Percentiles rank a stretch among this genome's conserved stretches.
phyloP scores from a whole-genome alignment of 2,797 vertebrate species.

The Arrhamphus sclerolepis region DNA sequence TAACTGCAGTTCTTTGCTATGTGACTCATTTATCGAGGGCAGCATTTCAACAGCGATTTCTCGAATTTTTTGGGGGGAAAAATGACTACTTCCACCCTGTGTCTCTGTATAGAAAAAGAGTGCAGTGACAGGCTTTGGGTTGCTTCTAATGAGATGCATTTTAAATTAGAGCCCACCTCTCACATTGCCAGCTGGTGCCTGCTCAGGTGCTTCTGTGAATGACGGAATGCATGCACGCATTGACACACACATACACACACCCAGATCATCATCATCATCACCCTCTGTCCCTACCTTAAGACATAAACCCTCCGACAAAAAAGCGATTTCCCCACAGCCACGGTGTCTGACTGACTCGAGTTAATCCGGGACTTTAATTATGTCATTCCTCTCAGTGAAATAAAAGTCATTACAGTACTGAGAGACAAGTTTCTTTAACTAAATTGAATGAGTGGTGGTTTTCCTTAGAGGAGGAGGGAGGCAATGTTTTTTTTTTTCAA shows the following conservation, averaged over 20 bases:
- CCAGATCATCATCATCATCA: constrained; percentile 43
- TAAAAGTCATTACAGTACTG: constrained; percentile 52
- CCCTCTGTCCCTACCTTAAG: constrained; percentile 54
- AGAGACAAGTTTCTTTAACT: constrained; percentile 40
- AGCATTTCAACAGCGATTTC: constrained; percentile 46
- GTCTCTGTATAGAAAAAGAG: constrained; percentile 61
- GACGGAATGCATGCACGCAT: constrained; percentile 60
- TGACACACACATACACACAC: constrained; percentile 36
- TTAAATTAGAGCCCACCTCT: constrained; percentile 82
- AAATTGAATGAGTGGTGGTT: constrained; percentile 38
- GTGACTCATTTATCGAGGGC: constrained; percentile 47
- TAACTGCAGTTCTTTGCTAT: constrained; percentile 33
- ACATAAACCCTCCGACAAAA: constrained; percentile 56
- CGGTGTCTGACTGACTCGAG: constrained; percentile 58
- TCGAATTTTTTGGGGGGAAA: constrained; percentile 20
- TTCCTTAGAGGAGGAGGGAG: constrained; percentile 22
- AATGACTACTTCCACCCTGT: constrained; percentile 63
- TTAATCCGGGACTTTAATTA: constrained; percentile 72
- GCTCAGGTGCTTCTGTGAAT: constrained; percentile 80
- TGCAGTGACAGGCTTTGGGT: constrained; percentile 74
- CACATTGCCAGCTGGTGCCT: constrained; percentile 81
- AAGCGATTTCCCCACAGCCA: constrained; percentile 44
- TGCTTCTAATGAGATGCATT: constrained; percentile 81
- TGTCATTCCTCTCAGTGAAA: constrained; percentile 56
- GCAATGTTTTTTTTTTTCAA: neutral